A percentile compares a stretch with the other conserved stretches of the same genome.
Evolutionary conservation across 2,888 invertebrate species (phyloP).

Genomic region (Tipula helvola): DNA sequence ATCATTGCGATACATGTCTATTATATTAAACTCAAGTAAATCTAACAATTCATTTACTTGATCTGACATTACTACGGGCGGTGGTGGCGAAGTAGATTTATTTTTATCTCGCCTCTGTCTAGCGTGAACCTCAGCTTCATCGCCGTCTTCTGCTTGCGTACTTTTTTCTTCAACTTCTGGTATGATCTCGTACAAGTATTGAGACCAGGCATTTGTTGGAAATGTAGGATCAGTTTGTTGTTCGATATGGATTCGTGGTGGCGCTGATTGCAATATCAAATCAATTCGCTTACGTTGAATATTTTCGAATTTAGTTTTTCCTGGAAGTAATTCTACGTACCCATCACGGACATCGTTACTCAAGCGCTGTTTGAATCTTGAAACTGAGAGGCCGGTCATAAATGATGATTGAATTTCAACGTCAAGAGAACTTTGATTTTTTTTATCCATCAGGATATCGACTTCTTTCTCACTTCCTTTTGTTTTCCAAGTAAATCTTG

Average conservation of each 20-base stretch:
- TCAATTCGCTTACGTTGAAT: constrained; percentile 45
- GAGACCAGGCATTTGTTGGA: constrained; percentile 56
- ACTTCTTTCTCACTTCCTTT: constrained; percentile 56
- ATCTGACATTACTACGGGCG: constrained; percentile 25
- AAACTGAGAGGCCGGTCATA: constrained; percentile 37
- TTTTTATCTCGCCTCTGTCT: constrained; percentile 11
- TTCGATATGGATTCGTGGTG: constrained; percentile 34
- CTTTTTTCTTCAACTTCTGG: constrained; percentile 20
- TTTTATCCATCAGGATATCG: constrained; percentile 38
- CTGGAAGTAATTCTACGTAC: constrained; percentile 49
- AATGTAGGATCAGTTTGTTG: constrained; percentile 57
- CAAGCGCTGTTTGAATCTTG: constrained; percentile 41
- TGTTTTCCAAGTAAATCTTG: constrained; percentile 41
- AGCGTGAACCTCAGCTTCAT: constrained; percentile 15
- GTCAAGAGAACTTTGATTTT: constrained; percentile 46
- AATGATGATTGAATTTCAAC: constrained; percentile 54
- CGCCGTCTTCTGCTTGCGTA: constrained; percentile 16
- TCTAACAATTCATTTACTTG: constrained; percentile 27
- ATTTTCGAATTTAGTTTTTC: constrained; percentile 41
- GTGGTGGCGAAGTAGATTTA: constrained; percentile 19
- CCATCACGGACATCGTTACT: constrained; percentile 51
- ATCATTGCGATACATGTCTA: constrained; percentile 35
- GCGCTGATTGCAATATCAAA: constrained; percentile 44
- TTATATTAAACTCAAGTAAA: constrained; percentile 33
- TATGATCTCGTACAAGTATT: constrained; percentile 42